Percentiles rank a stretch among this genome's conserved stretches.
Conservation (phyloP, 2,797 vertebrate genomes). For the Tamandua tetradactyla region DNA sequence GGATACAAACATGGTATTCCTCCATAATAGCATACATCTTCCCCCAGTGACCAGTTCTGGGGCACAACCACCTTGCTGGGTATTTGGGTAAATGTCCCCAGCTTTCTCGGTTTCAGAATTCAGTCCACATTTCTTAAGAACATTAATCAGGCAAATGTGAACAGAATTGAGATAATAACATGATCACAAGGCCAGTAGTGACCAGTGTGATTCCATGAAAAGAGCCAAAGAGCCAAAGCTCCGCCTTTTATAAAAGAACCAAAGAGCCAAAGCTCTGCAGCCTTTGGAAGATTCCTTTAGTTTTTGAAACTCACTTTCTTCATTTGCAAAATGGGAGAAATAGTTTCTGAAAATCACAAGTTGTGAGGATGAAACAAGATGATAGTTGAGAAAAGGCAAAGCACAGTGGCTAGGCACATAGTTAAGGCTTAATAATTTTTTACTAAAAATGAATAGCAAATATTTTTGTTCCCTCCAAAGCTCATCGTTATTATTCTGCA, state of each 20-base stretch:
- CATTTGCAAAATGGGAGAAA: not conserved
- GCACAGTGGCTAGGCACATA: not conserved
- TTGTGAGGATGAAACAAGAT: not conserved
- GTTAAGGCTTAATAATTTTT: not conserved
- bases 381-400: not conserved
- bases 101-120: not conserved
- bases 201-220: not conserved
- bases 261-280: not conserved
- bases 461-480: constrained; percentile 30
- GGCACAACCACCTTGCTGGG: not conserved
- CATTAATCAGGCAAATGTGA: not conserved
- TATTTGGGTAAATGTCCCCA: not conserved
- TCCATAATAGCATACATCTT: not conserved
- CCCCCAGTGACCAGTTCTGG: not conserved
- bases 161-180: not conserved
- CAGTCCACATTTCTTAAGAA: not conserved
- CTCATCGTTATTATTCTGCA: not conserved
- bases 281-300: not conserved
- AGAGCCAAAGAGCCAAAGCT: not conserved
- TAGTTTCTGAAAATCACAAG: not conserved
- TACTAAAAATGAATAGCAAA: not conserved
- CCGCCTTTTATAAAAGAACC: not conserved
- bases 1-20: not conserved
- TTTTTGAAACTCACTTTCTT: not conserved
- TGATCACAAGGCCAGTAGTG: not conserved